Conservation (phyloP, 2,888 invertebrate genomes). For the Euplagia quadripunctaria region DNA sequence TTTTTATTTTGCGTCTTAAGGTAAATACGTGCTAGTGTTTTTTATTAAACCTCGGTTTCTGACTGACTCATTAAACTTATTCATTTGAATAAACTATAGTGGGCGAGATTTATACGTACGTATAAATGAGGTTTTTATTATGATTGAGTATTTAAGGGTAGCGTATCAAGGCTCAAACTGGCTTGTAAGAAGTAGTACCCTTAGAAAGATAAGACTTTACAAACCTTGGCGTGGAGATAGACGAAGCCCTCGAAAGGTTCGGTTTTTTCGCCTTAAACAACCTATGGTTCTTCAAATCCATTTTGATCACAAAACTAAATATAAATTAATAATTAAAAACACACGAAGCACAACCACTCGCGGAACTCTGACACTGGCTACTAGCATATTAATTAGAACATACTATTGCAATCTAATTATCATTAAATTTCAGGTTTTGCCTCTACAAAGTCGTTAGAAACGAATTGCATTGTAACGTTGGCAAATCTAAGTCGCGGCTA, state of each 20-base stretch:
- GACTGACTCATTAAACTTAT: background rate
- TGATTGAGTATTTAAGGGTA: background rate
- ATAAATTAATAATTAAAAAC: constrained; percentile 47
- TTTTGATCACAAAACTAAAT: constrained; percentile 50
- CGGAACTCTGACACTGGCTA: constrained; percentile 71
- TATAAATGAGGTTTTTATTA: background rate
- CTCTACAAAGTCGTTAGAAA: constrained; percentile 77
- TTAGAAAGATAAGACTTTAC: constrained; percentile 18
- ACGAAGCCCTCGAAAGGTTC: constrained; percentile 72
- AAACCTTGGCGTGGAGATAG: constrained; percentile 81
- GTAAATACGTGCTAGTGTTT: constrained; percentile 5
- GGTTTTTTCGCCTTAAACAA: constrained; percentile 71
- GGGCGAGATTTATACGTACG: background rate
- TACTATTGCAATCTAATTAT: constrained; percentile 81
- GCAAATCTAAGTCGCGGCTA: constrained; percentile 69
- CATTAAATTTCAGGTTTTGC: constrained; percentile 86
- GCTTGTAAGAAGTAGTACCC: background rate
- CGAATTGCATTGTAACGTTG: constrained; percentile 71
- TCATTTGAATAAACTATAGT: background rate
- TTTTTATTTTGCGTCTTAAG: background rate
- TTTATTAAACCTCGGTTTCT: background rate
- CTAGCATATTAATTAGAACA: constrained; percentile 81
- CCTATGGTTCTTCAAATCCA: constrained; percentile 79
- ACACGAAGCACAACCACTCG: constrained; percentile 77
- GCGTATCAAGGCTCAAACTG: background rate